Evolutionary conservation across 35 echinoderm and acorn worm species (phyloP), one percentile per base, ranked within the genome.

Genomic region (Diadema setosum): DNA sequence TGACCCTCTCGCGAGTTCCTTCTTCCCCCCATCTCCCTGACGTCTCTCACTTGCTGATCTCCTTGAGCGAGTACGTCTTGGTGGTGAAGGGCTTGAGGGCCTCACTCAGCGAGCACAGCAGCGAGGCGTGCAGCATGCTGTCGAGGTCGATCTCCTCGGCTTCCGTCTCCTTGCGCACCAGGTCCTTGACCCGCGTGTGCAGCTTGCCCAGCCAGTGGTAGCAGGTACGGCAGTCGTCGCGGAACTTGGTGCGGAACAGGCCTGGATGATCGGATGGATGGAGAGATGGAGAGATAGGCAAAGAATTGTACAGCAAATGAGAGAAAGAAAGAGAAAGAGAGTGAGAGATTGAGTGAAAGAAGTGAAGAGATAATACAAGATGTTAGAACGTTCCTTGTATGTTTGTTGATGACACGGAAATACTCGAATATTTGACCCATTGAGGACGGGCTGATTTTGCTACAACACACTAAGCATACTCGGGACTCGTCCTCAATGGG

Each of bases 181-280:
- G 91, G 84, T 93, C 92, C 5, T 83, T 93, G 58, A 92, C 88
- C 58, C 95, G 56, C 3, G 85, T 84, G 61, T 90, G 75, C 59
- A 97, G 84, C 78, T 93, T 97, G 69, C 91, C 84, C 24, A 97
- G 88, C 95, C 95, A 97, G 34, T 76, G 65, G 80, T 87, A 97
- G 46, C 95, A 93, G 0, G 83, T 85, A 26, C 88, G 85, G 35
- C 95, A 97, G 70, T 97, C 95, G 23, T 93, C 95, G 23, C 91
- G 87, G 83, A 84, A 97, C 36, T 87, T 67, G 17, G 95, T 93
- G 42, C 69, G 83, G 76, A 97, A 93, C 59, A 97, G 46, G 60
- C 95, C 95, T 97, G 81, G 17, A 64, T 81, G 57, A 58, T 37
- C 23, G 20, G 74, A 43, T 29, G 14, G 20, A n/a, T 46, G 42